Evolutionary conservation across 2,113 vertebrate genomes (phyloP).

Genomic region (Turnix velox): DNA sequence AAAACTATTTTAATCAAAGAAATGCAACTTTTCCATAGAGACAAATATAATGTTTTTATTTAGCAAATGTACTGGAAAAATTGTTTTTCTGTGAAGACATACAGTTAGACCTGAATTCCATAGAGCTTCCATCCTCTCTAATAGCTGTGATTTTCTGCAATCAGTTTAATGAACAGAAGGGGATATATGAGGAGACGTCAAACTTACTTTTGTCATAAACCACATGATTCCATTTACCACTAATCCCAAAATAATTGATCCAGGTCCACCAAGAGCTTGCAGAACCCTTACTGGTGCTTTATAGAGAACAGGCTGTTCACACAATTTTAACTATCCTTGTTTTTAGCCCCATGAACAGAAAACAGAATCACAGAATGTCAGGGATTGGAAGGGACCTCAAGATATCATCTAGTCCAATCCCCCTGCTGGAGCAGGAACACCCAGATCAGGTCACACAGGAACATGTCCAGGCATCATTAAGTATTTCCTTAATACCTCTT

Average conservation of each 20-base stretch:
- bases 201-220: slow-evolving; percentile 27
- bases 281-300: slow-evolving; percentile 32
- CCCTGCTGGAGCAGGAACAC: too few species aligned
- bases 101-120: not conserved
- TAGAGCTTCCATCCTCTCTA: not conserved
- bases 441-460: too few species aligned
- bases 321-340: not conserved
- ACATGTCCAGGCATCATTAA: too few species aligned
- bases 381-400: too few species aligned
- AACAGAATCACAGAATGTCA: too few species aligned
- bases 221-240: slow-evolving; percentile 13
- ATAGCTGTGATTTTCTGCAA: not conserved
- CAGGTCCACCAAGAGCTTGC: not conserved
- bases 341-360: not conserved
- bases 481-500: slow-evolving; percentile 6
- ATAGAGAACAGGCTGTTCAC: slow-evolving; percentile 2
- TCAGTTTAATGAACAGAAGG: slow-evolving; percentile 39
- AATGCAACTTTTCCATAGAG: not conserved
- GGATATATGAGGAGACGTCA: not conserved
- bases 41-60: slow-evolving; percentile 71
- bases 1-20: not conserved
- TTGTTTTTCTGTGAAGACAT: slow-evolving; percentile 45
- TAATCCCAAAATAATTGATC: slow-evolving; percentile 44
- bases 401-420: too few species aligned
- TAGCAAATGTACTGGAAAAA: slow-evolving; percentile 69